Evolutionary conservation across 2,113 vertebrate genomes (phyloP).

Genomic region (Ancistrus triradiatus): DNA sequence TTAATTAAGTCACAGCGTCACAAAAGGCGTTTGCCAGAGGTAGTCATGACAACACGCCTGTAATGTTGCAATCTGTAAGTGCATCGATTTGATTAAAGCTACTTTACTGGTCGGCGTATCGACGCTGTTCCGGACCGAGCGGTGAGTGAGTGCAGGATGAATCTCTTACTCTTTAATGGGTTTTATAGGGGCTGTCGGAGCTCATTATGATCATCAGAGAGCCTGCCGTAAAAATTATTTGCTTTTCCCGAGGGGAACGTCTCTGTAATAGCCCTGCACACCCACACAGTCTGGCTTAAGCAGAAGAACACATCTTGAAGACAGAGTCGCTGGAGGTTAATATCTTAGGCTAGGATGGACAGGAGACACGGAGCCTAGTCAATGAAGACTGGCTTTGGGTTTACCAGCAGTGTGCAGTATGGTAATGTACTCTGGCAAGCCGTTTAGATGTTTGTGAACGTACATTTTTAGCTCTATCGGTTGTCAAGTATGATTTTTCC

Average conservation of each 20-base stretch:
- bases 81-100: neutral
- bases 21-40: no score
- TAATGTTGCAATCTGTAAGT: neutral
- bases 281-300: conserved; percentile 1
- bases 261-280: conserved; percentile 3
- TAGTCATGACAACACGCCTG: no score
- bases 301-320: neutral
- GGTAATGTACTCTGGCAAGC: no score
- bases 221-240: conserved; percentile 41
- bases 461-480: no score
- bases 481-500: no score
- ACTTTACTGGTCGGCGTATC: neutral
- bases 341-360: no score
- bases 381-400: no score
- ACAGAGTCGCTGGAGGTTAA: no score
- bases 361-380: no score
- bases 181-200: conserved; percentile 38
- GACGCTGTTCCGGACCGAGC: neutral
- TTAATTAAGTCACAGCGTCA: no score
- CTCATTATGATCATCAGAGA: conserved; percentile 44
- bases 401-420: no score
- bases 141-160: conserved; percentile 22
- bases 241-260: conserved; percentile 24
- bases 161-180: conserved; percentile 33
- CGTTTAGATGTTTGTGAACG: no score